Percentiles rank a stretch among this genome's conserved stretches.
Evolutionary conservation across 2,113 vertebrate species (phyloP).

Genomic region (Paramisgurnus dabryanus): DNA sequence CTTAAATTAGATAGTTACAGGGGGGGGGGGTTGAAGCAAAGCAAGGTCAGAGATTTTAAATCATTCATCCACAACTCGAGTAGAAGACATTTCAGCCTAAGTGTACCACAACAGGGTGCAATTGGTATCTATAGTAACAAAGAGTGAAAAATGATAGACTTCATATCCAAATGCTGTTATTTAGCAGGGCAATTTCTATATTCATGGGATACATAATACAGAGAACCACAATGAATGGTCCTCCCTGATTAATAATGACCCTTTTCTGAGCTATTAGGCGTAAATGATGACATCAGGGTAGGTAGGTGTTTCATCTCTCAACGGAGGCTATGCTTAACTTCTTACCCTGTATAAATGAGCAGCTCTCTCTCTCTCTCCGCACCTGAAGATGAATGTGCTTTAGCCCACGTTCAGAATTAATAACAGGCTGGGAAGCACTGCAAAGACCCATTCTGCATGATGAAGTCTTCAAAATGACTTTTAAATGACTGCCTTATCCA

Average conservation of each 20-base stretch:
- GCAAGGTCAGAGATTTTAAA: constrained; percentile 12
- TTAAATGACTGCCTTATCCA: constrained; percentile 45
- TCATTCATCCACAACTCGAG: not conserved
- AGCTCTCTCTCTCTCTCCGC: not conserved
- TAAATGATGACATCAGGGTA: constrained; percentile 18
- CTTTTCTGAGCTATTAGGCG: constrained; percentile 38
- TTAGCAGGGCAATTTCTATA: not conserved
- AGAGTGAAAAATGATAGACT: not conserved
- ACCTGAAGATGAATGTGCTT: constrained; percentile 49
- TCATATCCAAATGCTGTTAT: constrained; percentile 9
- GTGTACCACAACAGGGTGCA: not conserved
- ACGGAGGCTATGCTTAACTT: constrained; percentile 39
- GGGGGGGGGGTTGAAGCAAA: not conserved
- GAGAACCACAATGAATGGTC: constrained; percentile 3
- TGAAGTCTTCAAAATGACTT: constrained; percentile 49
- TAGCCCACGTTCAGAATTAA: constrained; percentile 43
- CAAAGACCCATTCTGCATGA: constrained; percentile 25
- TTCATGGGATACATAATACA: constrained; percentile 15
- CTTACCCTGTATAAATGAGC: constrained; percentile 45
- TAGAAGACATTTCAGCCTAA: not conserved
- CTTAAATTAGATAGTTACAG: not conserved
- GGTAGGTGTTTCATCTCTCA: constrained; percentile 31
- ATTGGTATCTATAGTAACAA: not conserved
- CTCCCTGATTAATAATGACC: constrained; percentile 36
- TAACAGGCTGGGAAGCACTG: constrained; percentile 21